Evolutionary conservation across 1,140 invertebrate genomes (phyloP).

Genomic region (Trichonephila clavata): DNA sequence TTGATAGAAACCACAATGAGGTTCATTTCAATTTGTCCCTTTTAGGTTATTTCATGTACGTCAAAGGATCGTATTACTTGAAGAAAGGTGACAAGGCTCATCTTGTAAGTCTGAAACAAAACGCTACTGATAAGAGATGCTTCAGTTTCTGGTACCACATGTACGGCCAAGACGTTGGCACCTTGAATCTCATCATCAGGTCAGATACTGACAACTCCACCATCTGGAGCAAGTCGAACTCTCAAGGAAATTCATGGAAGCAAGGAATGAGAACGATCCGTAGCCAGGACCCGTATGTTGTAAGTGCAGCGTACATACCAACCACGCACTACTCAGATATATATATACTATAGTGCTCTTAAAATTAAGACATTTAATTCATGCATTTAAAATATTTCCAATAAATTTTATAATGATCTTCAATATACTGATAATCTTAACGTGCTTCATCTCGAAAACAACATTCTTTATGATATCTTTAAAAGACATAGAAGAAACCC

Average conservation of each 20-base stretch:
- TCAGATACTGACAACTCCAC: slow-evolving; percentile 32
- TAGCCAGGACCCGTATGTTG: slow-evolving; percentile 20
- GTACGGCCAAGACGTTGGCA: slow-evolving; percentile 77
- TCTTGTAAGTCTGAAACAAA: slow-evolving; percentile 52
- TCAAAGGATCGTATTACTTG: not conserved
- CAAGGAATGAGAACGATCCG: slow-evolving; percentile 32
- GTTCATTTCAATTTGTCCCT: not conserved
- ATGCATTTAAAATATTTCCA: too few relatives aligned
- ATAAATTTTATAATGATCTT: too few relatives aligned
- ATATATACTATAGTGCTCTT: too few relatives aligned
- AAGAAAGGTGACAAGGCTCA: slow-evolving; percentile 55
- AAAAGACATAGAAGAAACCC: too few relatives aligned
- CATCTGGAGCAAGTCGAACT: slow-evolving; percentile 67
- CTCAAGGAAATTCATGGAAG: slow-evolving; percentile 74
- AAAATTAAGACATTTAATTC: too few relatives aligned
- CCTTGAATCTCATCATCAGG: slow-evolving; percentile 72
- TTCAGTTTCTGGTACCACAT: slow-evolving; percentile 79
- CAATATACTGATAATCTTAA: too few relatives aligned
- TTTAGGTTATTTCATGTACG: slow-evolving; percentile 71
- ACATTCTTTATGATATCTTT: too few relatives aligned
- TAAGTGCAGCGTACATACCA: slow-evolving; percentile 2
- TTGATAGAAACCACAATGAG: too few relatives aligned
- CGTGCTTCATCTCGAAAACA: too few relatives aligned
- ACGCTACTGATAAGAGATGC: slow-evolving; percentile 51
- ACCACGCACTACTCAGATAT: too few relatives aligned